Evolutionary conservation across 2,113 vertebrate genomes (phyloP).

Genomic region (Oncorhynchus nerka): DNA sequence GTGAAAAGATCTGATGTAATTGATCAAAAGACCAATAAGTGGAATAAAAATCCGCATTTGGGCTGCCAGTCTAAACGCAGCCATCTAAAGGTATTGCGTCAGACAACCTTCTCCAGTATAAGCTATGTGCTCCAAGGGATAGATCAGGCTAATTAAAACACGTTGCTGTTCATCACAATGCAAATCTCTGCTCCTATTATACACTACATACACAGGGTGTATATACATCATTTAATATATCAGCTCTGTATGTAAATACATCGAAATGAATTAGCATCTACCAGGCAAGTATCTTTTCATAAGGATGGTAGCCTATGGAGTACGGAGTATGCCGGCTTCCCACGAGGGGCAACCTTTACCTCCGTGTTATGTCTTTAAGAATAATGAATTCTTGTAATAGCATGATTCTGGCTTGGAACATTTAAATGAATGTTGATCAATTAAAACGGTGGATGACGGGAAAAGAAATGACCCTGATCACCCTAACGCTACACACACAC

Average conservation of each 20-base stretch:
- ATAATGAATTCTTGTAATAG: constrained; percentile 65
- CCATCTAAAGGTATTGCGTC: too few relatives aligned
- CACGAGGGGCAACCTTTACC: constrained; percentile 46
- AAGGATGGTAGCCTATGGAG: constrained; percentile 25
- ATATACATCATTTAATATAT: too few relatives aligned
- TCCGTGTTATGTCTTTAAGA: constrained; percentile 50
- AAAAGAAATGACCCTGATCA: constrained; percentile 54
- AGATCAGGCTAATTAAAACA: background rate
- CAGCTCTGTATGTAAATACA: too few relatives aligned
- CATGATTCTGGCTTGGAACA: constrained; percentile 50
- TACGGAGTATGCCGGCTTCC: constrained; percentile 45
- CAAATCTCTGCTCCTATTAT: too few relatives aligned
- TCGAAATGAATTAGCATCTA: background rate
- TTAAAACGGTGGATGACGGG: constrained; percentile 46
- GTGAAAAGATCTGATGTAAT: too few relatives aligned
- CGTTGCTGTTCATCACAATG: too few relatives aligned
- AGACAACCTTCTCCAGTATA: too few relatives aligned
- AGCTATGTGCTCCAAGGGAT: background rate
- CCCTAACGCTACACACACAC: background rate
- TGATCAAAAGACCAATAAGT: too few relatives aligned
- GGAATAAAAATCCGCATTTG: too few relatives aligned
- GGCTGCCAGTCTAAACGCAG: too few relatives aligned
- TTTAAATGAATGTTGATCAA: constrained; percentile 68
- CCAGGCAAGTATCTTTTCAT: constrained; percentile 30
- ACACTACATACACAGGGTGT: too few relatives aligned